These are phyloP conservation scores for Cephus spinipes DNA, from an alignment of 2,888 invertebrate genomes.

Conservation along the genomic window DNA sequence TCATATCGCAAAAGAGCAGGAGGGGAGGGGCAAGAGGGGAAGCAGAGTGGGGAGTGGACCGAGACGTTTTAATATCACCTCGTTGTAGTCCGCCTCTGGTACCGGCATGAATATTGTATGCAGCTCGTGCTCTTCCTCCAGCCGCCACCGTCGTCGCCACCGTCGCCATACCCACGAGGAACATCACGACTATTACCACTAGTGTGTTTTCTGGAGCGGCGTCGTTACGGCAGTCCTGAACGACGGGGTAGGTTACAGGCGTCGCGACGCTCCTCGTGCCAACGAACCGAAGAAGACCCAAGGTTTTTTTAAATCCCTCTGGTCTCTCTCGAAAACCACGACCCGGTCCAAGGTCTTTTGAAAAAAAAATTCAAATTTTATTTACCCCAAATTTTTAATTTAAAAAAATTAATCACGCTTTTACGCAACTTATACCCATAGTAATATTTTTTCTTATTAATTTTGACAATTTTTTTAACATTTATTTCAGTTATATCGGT, in stretches of 20 bases:
- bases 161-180: neutral
- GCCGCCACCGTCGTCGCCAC: slow-evolving; percentile 15
- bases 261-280: neutral
- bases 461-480: neutral
- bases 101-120: slow-evolving; percentile 23
- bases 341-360: neutral
- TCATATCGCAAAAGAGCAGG: slow-evolving; percentile 16
- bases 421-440: neutral
- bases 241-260: neutral
- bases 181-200: neutral
- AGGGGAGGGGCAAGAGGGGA: no score
- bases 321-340: neutral
- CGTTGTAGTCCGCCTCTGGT: slow-evolving; percentile 16
- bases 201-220: slow-evolving; percentile 1
- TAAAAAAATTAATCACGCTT: neutral
- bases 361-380: neutral
- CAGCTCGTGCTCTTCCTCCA: slow-evolving; percentile 13
- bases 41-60: slow-evolving; percentile 2
- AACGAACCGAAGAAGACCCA: neutral
- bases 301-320: neutral
- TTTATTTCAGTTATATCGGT: neutral
- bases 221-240: neutral
- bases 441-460: no score
- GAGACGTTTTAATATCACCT: slow-evolving; percentile 26
- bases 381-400: no score